Evolutionary conservation across 2,888 invertebrate species (phyloP).

Genomic region (Luperina testacea): DNA sequence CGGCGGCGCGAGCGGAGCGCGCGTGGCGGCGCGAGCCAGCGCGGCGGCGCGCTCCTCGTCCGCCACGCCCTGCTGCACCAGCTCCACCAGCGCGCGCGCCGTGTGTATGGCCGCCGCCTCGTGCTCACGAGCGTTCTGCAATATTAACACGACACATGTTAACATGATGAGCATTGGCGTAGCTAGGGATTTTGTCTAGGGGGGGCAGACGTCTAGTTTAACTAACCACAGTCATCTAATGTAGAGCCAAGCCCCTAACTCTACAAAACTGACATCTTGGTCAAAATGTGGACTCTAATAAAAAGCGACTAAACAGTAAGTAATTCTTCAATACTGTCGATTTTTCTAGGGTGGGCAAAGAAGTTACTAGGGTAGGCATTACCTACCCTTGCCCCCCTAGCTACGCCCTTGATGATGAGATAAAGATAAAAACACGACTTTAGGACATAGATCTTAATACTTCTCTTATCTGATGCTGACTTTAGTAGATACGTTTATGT

Average conservation of each 20-base stretch:
- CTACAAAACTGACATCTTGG: too few relatives aligned
- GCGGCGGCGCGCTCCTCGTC: conserved; percentile 83
- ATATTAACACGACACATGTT: neutral
- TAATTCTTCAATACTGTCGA: too few relatives aligned
- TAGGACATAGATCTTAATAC: neutral
- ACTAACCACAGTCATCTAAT: too few relatives aligned
- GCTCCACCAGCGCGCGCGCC: conserved; percentile 85
- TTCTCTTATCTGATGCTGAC: neutral
- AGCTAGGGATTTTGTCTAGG: too few relatives aligned
- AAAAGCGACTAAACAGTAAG: too few relatives aligned
- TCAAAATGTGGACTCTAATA: too few relatives aligned
- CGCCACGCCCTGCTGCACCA: conserved; percentile 84
- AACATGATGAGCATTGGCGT: neutral
- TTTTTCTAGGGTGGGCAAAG: too few relatives aligned
- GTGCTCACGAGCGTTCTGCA: conserved; percentile 84
- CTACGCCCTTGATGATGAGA: too few relatives aligned
- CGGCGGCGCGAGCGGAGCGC: conserved; percentile 81
- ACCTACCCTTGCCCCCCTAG: too few relatives aligned
- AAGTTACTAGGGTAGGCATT: too few relatives aligned
- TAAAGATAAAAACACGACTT: neutral
- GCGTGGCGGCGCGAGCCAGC: conserved; percentile 85
- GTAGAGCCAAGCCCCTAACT: too few relatives aligned
- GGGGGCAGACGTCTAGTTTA: too few relatives aligned
- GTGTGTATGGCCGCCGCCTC: conserved; percentile 85
- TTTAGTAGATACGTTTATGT: neutral